A percentile compares a stretch with the other conserved stretches of the same genome.
Conservation (phyloP, 2,797 vertebrate genomes). For the Aphelocoma californica region DNA sequence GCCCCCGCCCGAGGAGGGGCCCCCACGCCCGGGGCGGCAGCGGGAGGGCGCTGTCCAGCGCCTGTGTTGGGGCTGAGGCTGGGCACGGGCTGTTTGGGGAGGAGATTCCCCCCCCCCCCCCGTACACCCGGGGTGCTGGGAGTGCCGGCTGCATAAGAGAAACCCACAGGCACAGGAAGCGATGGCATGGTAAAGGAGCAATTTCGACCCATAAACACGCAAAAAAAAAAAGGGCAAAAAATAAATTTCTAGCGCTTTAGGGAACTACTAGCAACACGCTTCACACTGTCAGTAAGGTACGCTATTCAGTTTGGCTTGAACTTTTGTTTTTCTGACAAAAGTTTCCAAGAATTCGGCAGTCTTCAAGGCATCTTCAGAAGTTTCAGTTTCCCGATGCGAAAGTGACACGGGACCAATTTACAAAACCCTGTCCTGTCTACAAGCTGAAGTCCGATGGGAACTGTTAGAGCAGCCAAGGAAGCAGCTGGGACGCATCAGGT, state of each 20-base stretch:
- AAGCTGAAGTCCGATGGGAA: neutral
- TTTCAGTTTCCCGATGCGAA: neutral
- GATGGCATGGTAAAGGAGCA: fast-evolving
- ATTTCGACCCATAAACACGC: fast-evolving
- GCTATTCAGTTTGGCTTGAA: neutral
- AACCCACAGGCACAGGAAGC: no score
- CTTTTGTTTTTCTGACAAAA: neutral
- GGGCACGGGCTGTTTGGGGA: neutral
- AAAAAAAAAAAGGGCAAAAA: neutral
- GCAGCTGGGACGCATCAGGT: neutral
- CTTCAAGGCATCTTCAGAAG: neutral
- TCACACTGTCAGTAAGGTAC: neutral
- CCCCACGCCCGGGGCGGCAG: neutral
- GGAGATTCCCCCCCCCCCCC: no score
- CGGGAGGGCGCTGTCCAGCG: neutral
- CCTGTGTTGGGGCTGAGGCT: neutral
- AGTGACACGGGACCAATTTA: neutral
- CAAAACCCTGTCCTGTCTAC: neutral
- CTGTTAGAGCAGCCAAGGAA: neutral
- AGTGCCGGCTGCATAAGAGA: no score
- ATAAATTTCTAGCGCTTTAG: no score
- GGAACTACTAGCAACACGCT: neutral
- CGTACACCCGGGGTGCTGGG: fast-evolving
- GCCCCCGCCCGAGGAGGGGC: neutral
- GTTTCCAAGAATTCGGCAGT: neutral